Conservation (phyloP, 2,797 vertebrate genomes). For the Oreochromis grahami region DNA sequence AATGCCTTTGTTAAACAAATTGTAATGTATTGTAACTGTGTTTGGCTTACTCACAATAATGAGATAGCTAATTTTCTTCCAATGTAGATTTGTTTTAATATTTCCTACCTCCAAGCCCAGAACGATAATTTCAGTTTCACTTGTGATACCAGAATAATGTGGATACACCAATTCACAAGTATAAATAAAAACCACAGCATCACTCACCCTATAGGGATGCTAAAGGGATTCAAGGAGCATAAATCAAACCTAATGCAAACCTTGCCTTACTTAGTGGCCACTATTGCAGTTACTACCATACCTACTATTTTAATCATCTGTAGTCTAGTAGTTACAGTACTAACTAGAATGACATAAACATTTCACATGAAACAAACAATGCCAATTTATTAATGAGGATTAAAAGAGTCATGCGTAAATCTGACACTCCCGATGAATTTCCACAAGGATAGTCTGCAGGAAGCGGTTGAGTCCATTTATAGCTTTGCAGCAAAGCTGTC, state of each 20-base stretch:
- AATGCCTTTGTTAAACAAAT: background rate
- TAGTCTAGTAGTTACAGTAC: background rate
- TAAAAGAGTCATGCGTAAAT: constrained; percentile 1
- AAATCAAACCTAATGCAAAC: background rate
- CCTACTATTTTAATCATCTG: background rate
- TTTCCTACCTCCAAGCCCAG: background rate
- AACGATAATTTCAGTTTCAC: background rate
- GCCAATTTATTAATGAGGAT: constrained; percentile 22
- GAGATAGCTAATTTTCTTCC: background rate
- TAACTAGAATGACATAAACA: background rate
- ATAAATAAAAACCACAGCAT: background rate
- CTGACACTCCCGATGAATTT: constrained; percentile 17
- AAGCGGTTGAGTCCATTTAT: constrained; percentile 1
- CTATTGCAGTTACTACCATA: background rate
- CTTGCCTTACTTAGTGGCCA: background rate
- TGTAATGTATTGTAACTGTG: background rate
- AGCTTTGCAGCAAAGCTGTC: background rate
- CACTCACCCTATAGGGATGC: background rate
- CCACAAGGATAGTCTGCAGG: background rate
- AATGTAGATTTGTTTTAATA: background rate
- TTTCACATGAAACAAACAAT: background rate
- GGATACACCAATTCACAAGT: background rate
- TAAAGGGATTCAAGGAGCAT: background rate
- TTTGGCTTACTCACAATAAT: background rate
- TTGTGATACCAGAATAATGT: background rate